Conservation (phyloP, 2,797 vertebrate species). For the Liasis olivaceus region DNA sequence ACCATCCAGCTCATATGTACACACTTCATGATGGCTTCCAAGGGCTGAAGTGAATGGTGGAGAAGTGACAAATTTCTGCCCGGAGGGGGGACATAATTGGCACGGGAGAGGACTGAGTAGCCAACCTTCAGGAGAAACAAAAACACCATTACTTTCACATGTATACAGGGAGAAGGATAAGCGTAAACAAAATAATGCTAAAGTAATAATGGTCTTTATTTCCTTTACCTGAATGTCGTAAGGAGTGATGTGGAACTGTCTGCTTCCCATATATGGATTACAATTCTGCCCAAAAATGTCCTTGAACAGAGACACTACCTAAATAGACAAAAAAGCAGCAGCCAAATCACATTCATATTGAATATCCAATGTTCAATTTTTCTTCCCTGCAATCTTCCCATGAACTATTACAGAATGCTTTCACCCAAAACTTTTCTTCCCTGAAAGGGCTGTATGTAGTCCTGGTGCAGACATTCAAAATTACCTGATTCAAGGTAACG, state of each 20-base stretch:
- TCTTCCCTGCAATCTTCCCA: not conserved
- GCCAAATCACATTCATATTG: not conserved
- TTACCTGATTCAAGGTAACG: not conserved
- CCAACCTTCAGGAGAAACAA: conserved; percentile 79
- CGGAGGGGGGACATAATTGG: conserved; percentile 75
- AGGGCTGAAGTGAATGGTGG: conserved; percentile 86
- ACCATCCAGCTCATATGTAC: conserved; percentile 97
- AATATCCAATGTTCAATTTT: not conserved
- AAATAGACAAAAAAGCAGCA: conserved; percentile 32
- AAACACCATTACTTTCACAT: not conserved
- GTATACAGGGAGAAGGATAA: not conserved
- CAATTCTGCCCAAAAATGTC: conserved; percentile 84
- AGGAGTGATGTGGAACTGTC: conserved; percentile 90
- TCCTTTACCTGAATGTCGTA: conserved; percentile 88
- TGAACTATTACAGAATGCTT: not conserved
- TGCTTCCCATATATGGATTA: conserved; percentile 83
- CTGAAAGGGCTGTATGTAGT: not conserved
- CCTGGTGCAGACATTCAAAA: not conserved
- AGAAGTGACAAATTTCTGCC: conserved; percentile 83
- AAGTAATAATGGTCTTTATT: not conserved
- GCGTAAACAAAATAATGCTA: not conserved
- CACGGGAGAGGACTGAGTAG: conserved; percentile 89
- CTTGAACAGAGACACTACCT: conserved; percentile 88
- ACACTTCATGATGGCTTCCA: conserved; percentile 96
- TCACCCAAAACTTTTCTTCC: not conserved